A percentile compares a stretch with the other conserved stretches of the same genome.
Conservation (phyloP, 2,797 vertebrate genomes). For the Rachycentron canadum region DNA sequence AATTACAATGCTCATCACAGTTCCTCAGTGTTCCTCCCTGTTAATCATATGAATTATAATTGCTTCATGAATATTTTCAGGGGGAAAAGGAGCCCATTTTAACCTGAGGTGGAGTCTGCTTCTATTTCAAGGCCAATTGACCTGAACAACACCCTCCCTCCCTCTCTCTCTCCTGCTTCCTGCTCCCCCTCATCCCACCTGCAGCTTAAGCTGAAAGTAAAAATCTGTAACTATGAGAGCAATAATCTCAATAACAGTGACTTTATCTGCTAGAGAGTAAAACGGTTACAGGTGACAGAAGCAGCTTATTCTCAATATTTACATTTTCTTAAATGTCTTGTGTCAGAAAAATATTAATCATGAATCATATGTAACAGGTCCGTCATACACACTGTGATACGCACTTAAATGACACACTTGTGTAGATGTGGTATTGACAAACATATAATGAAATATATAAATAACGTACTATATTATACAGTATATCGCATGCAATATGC, state of each 20-base stretch:
- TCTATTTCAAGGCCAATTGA: constrained; percentile 66
- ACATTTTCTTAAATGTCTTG: neutral
- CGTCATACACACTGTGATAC: neutral
- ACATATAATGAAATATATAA: no score
- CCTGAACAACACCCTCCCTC: constrained; percentile 18
- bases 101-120: constrained; percentile 50
- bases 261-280: neutral
- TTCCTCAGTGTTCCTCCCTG: constrained; percentile 51
- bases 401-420: neutral
- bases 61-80: constrained; percentile 73
- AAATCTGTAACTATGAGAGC: constrained; percentile 8
- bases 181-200: constrained; percentile 18
- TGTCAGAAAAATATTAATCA: neutral
- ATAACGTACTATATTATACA: no score
- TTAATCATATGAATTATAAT: constrained; percentile 73
- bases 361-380: neutral
- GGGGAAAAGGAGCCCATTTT: constrained; percentile 39
- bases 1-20: constrained; percentile 74
- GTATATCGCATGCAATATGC: no score
- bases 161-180: neutral
- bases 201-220: constrained; percentile 13
- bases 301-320: neutral
- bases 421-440: neutral
- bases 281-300: neutral
- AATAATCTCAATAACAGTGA: neutral